Percentiles rank a stretch among this genome's conserved stretches.
Conservation (phyloP, 2,797 vertebrate species). For the Enteromius paludinosus region DNA sequence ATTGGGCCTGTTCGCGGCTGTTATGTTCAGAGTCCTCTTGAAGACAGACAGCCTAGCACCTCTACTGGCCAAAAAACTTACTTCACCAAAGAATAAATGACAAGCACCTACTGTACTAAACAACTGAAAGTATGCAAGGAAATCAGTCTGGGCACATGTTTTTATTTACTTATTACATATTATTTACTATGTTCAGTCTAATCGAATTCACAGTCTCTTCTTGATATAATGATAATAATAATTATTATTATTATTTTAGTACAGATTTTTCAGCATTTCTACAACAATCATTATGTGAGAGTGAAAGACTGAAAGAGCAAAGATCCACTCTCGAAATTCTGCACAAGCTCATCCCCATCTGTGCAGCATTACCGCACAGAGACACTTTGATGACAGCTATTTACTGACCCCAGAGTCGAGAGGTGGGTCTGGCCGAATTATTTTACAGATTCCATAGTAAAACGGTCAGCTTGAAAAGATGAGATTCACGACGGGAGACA, state of each 20-base stretch:
- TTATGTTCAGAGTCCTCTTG: conserved; percentile 16
- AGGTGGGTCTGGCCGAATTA: conserved; percentile 63
- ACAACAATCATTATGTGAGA: neutral
- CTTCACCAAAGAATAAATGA: neutral
- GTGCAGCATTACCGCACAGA: conserved; percentile 62
- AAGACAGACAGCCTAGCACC: conserved; percentile 19
- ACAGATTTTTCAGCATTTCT: neutral
- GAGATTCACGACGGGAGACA: conserved; percentile 69
- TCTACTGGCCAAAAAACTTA: neutral
- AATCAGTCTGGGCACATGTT: neutral
- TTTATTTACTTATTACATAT: neutral
- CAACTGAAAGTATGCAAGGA: neutral
- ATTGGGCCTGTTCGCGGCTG: conserved; percentile 23
- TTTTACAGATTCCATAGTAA: conserved; percentile 77
- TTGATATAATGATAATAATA: neutral
- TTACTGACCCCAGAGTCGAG: conserved; percentile 66
- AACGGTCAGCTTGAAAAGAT: conserved; percentile 81
- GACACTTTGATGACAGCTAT: conserved; percentile 74
- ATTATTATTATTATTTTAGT: neutral
- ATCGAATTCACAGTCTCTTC: neutral
- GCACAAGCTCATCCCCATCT: conserved; percentile 49
- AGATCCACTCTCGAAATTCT: neutral
- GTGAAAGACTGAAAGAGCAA: neutral
- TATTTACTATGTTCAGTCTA: neutral
- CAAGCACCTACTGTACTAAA: neutral